Conservation (phyloP, 2,797 vertebrate genomes). For the Helostoma temminkii region DNA sequence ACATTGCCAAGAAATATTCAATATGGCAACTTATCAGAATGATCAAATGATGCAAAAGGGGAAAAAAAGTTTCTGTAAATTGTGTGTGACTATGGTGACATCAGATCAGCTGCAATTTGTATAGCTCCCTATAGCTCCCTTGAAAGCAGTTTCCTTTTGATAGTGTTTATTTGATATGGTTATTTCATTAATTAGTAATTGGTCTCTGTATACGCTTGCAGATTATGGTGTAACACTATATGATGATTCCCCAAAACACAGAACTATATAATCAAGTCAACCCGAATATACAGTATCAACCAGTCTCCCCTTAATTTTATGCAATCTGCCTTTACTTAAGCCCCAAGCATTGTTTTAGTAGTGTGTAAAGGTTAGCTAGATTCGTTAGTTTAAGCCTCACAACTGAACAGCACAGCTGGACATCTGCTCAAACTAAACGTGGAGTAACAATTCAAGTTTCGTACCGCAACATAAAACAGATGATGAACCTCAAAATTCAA, state of each 20-base stretch:
- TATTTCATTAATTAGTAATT: neutral
- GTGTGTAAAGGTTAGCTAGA: no score
- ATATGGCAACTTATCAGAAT: slow-evolving; percentile 47
- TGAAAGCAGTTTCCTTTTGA: slow-evolving; percentile 35
- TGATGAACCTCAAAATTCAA: neutral
- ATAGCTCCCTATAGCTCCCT: slow-evolving; percentile 12
- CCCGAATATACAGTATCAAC: no score
- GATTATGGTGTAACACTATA: no score
- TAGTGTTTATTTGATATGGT: neutral
- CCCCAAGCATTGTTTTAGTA: no score
- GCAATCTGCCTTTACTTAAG: no score
- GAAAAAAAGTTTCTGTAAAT: slow-evolving; percentile 31
- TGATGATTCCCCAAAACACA: no score
- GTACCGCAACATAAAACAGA: neutral
- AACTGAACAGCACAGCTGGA: neutral
- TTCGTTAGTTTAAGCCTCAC: no score
- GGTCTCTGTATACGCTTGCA: no score
- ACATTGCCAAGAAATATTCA: slow-evolving; percentile 43
- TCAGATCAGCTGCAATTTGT: slow-evolving; percentile 6
- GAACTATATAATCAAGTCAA: no score
- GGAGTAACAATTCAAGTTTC: no score
- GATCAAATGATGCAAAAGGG: slow-evolving; percentile 59
- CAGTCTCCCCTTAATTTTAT: no score
- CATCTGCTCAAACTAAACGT: neutral
- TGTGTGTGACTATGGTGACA: slow-evolving; percentile 9